Conservation (phyloP, 2,888 invertebrate species). For the Erynnis tages region DNA sequence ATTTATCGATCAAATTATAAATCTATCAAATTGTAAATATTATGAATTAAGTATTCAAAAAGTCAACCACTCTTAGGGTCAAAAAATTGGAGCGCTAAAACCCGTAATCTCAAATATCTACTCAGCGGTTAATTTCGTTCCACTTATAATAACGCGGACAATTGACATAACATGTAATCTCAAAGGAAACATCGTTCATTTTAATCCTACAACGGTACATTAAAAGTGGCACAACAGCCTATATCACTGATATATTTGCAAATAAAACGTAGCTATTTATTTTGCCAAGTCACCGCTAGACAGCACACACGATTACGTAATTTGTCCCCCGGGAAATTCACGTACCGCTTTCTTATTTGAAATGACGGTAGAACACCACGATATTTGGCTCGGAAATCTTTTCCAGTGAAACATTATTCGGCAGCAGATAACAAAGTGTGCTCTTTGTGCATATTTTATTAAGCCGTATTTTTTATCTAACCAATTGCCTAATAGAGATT, state of each 20-base stretch:
- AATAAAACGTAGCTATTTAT: slow-evolving; percentile 39
- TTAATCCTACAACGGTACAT: neutral
- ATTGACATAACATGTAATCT: neutral
- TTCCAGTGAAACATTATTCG: slow-evolving; percentile 19
- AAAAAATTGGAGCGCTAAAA: too few relatives aligned
- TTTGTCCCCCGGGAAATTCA: slow-evolving; percentile 59
- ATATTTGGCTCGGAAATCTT: slow-evolving; percentile 28
- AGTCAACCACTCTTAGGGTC: too few relatives aligned
- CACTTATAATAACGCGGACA: too few relatives aligned
- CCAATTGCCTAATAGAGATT: neutral
- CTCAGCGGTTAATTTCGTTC: too few relatives aligned
- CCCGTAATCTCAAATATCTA: too few relatives aligned
- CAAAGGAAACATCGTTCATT: neutral
- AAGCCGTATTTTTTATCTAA: slow-evolving; percentile 3
- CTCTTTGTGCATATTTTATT: slow-evolving; percentile 20
- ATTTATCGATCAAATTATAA: too few relatives aligned
- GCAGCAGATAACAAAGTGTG: slow-evolving; percentile 13
- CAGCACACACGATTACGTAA: slow-evolving; percentile 49
- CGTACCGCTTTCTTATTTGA: slow-evolving; percentile 44
- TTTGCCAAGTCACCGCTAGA: slow-evolving; percentile 37
- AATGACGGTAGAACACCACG: slow-evolving; percentile 46
- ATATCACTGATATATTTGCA: slow-evolving; percentile 2
- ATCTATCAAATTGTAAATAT: too few relatives aligned
- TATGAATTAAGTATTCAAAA: too few relatives aligned
- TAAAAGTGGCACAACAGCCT: slow-evolving; percentile 25